These are phyloP conservation scores for Scaptomyza pallida DNA, from an alignment of 1,140 invertebrate species.

Conservation along the genomic window DNA sequence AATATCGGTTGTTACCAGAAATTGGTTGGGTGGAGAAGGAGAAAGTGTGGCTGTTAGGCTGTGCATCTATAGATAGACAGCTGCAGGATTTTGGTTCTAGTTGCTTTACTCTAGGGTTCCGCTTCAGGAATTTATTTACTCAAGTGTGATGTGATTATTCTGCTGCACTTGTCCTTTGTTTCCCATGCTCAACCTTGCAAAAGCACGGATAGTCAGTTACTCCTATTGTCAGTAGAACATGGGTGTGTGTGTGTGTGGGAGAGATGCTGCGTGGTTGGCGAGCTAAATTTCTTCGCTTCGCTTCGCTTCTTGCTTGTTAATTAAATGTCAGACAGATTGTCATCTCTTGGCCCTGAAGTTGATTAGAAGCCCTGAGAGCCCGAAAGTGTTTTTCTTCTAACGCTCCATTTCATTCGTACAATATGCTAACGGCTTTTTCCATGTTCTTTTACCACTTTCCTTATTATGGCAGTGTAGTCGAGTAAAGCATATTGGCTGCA, in stretches of 20 bases:
- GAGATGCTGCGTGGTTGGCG: slow-evolving; percentile 16
- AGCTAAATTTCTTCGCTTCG: slow-evolving; percentile 6
- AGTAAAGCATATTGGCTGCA: not conserved
- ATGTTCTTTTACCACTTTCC: not conserved
- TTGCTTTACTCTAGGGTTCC: slow-evolving; percentile 58
- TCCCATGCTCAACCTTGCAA: slow-evolving; percentile 48
- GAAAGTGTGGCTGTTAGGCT: slow-evolving; percentile 2
- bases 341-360: slow-evolving; percentile 45
- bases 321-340: slow-evolving; percentile 64
- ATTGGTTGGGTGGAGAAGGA: not conserved
- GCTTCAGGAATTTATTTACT: slow-evolving; percentile 80
- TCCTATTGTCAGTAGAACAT: not conserved
- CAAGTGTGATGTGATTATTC: slow-evolving; percentile 80
- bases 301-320: slow-evolving; percentile 44
- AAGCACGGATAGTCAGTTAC: slow-evolving; percentile 28
- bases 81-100: slow-evolving; percentile 41
- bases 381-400: slow-evolving; percentile 4
- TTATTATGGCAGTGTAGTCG: not conserved
- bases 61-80: slow-evolving; percentile 20
- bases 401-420: slow-evolving; percentile 49
- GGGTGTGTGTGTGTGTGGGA: slow-evolving; percentile 17
- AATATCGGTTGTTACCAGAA: not conserved
- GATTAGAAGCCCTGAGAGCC: slow-evolving; percentile 38
- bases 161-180: slow-evolving; percentile 73
- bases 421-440: slow-evolving; percentile 27